Evolutionary conservation across 2,113 vertebrate genomes (phyloP).

Genomic region (Orthochromis malagaraziensis): DNA sequence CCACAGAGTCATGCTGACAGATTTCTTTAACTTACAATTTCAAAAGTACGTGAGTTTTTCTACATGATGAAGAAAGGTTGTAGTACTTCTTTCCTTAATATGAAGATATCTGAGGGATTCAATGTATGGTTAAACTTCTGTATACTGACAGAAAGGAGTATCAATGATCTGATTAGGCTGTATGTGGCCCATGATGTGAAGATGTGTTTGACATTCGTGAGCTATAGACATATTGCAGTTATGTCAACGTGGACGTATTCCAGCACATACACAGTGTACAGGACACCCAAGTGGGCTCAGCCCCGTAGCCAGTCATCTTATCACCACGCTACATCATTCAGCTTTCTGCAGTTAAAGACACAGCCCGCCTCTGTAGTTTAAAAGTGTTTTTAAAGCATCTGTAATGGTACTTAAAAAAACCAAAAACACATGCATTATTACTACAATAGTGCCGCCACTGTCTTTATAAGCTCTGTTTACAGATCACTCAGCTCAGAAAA

Average conservation of each 20-base stretch:
- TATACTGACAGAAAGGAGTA: neutral
- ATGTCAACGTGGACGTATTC: rapidly evolving
- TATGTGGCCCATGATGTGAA: neutral
- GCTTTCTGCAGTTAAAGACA: neutral
- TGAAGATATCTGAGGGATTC: neutral
- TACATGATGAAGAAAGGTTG: neutral
- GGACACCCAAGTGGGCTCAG: neutral
- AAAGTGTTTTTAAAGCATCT: neutral
- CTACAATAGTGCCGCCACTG: neutral
- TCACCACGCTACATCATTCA: neutral
- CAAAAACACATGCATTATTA: neutral
- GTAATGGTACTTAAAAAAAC: neutral
- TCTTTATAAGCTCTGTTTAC: neutral
- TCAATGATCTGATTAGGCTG: neutral
- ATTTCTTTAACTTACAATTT: neutral
- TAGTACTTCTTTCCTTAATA: neutral
- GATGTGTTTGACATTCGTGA: neutral
- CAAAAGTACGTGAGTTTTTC: neutral
- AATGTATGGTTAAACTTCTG: neutral
- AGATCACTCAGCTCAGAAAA: neutral
- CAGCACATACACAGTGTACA: no score
- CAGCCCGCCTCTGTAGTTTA: rapidly evolving
- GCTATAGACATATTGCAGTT: neutral
- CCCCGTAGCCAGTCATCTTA: neutral
- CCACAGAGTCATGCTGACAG: neutral